Percentiles rank a stretch among this genome's conserved stretches.
Conservation (phyloP, 2,888 invertebrate genomes). For the Acleris sparsana region DNA sequence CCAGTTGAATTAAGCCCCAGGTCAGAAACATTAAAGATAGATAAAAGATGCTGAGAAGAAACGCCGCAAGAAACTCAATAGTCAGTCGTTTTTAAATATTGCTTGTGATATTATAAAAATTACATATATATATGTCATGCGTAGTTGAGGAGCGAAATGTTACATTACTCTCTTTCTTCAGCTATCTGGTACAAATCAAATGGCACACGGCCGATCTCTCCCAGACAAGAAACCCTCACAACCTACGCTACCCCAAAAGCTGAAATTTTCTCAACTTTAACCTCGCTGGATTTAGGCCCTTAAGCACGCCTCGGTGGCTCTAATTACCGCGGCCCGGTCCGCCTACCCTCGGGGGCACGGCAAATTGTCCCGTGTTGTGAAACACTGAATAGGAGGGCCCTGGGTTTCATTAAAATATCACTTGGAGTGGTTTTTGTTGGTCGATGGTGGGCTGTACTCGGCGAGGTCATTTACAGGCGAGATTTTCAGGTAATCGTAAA, state of each 20-base stretch:
- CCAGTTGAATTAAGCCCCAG: too few relatives aligned
- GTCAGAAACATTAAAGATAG: too few relatives aligned
- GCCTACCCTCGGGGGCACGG: constrained; percentile 4
- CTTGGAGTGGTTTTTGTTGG: not conserved
- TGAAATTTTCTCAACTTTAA: constrained; percentile 40
- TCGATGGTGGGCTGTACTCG: not conserved
- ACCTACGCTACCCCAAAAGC: constrained; percentile 39
- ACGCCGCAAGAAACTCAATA: too few relatives aligned
- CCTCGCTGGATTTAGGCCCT: constrained; percentile 46
- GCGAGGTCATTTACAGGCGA: too few relatives aligned
- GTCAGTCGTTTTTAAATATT: too few relatives aligned
- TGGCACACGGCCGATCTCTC: not conserved
- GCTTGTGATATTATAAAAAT: too few relatives aligned
- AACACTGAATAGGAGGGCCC: not conserved
- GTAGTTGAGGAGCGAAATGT: too few relatives aligned
- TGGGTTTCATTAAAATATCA: constrained; percentile 5
- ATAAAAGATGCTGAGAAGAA: too few relatives aligned
- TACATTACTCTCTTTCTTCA: too few relatives aligned
- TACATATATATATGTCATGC: too few relatives aligned
- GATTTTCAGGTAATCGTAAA: too few relatives aligned
- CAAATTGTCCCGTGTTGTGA: constrained; percentile 2
- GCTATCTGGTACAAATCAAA: too few relatives aligned
- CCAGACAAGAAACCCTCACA: not conserved
- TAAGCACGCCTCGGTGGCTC: constrained; percentile 56
- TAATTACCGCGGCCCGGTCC: constrained; percentile 48